Conservation (phyloP, 2,888 invertebrate species). For the Adelognathus sp. region DNA sequence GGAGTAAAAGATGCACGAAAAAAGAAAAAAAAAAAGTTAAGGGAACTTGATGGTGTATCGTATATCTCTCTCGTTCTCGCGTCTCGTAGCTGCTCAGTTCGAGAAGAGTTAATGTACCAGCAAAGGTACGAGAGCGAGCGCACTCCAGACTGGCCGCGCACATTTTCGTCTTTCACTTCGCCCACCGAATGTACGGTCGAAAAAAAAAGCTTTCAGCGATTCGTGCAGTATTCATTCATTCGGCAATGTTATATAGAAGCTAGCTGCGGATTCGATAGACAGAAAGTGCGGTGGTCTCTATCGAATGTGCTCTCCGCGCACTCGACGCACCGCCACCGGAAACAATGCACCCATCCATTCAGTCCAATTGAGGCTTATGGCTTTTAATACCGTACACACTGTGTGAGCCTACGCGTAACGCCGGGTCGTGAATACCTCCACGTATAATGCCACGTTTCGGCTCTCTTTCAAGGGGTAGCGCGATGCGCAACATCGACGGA, state of each 20-base stretch:
- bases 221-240: slow-evolving; percentile 63
- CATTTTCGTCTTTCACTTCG: background rate
- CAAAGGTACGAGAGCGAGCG: background rate
- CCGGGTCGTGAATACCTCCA: background rate
- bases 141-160: slow-evolving; percentile 13
- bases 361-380: slow-evolving; percentile 57
- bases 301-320: slow-evolving; percentile 31
- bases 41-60: background rate
- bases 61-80: background rate
- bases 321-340: slow-evolving; percentile 48
- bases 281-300: slow-evolving; percentile 31
- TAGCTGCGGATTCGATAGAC: slow-evolving; percentile 11
- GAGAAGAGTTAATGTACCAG: slow-evolving; percentile 6
- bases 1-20: background rate
- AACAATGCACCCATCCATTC: slow-evolving; percentile 66
- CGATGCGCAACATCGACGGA: background rate
- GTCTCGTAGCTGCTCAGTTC: background rate
- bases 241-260: slow-evolving; percentile 26
- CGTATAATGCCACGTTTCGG: background rate
- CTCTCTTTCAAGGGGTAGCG: background rate
- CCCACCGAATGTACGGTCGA: slow-evolving; percentile 28
- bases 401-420: background rate
- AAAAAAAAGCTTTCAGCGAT: slow-evolving; percentile 68
- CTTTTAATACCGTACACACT: slow-evolving; percentile 44
- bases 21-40: background rate